Percentiles rank a stretch among this genome's conserved stretches.
Evolutionary conservation across 2,797 vertebrate genomes (phyloP).

Genomic region (Sparidentex hasta): DNA sequence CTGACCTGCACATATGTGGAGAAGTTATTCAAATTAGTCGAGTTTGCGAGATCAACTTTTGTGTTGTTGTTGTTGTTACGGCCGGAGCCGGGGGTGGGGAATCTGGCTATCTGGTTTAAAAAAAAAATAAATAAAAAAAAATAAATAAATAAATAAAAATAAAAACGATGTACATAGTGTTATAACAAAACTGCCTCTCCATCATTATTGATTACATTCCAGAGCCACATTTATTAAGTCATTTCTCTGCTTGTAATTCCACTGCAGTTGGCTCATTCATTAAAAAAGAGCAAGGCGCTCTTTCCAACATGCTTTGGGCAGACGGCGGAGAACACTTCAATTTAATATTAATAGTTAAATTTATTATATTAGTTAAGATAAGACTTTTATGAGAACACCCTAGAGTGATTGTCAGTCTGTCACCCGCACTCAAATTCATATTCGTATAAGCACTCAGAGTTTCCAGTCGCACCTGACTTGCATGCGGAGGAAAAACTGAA

Average conservation of each 20-base stretch:
- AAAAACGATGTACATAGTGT: conserved; percentile 9
- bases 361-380: conserved; percentile 3
- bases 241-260: conserved; percentile 24
- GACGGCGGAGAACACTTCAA: conserved; percentile 15
- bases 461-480: neutral
- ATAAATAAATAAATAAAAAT: neutral
- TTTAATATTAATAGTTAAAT: conserved; percentile 18
- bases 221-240: conserved; percentile 3
- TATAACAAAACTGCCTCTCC: conserved; percentile 7
- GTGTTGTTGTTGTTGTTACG: neutral
- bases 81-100: neutral
- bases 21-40: conserved; percentile 24
- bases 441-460: neutral
- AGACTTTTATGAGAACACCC: neutral
- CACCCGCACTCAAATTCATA: conserved; percentile 1
- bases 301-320: conserved; percentile 20
- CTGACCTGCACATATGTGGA: conserved; percentile 32
- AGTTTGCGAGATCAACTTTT: conserved; percentile 38
- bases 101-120: conserved; percentile 5
- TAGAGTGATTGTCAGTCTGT: neutral
- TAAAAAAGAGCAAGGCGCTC: neutral
- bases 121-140: too few relatives aligned
- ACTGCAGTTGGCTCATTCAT: conserved; percentile 24
- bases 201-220: conserved; percentile 42
- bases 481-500: neutral